Percentiles rank a stretch among this genome's conserved stretches.
Conservation (phyloP, 2,113 vertebrate species). For the Antennarius striatus region DNA sequence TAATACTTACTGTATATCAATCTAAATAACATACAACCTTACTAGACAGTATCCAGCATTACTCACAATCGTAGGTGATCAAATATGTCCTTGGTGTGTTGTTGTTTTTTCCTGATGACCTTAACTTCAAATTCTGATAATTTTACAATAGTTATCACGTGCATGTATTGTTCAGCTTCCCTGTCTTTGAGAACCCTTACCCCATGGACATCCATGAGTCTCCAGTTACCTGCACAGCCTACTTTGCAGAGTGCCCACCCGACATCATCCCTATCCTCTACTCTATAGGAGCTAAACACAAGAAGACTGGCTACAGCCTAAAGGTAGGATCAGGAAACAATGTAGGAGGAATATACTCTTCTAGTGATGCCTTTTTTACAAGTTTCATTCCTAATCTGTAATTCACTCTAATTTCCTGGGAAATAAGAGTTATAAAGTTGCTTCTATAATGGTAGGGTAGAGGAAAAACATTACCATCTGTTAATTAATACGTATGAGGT, state of each 20-base stretch:
- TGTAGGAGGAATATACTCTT: background rate
- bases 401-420: no score
- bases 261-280: conserved; percentile 97
- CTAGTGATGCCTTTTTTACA: background rate
- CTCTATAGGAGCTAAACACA: conserved; percentile 96
- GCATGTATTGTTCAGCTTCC: conserved; percentile 83
- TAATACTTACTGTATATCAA: no score
- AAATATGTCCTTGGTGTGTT: background rate
- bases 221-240: conserved; percentile 96
- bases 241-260: conserved; percentile 96
- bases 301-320: conserved; percentile 96
- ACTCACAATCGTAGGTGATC: no score
- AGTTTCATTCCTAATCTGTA: background rate
- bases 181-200: conserved; percentile 99
- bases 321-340: conserved; percentile 82
- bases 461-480: no score
- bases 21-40: no score
- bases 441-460: no score
- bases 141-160: background rate
- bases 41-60: no score
- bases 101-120: no score
- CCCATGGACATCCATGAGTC: conserved; percentile 98
- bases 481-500: background rate
- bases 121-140: no score
- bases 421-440: no score